Evolutionary conservation across 2,888 invertebrate genomes (phyloP), one percentile per base, ranked within the genome.

Genomic region (Xylophagus ater): DNA sequence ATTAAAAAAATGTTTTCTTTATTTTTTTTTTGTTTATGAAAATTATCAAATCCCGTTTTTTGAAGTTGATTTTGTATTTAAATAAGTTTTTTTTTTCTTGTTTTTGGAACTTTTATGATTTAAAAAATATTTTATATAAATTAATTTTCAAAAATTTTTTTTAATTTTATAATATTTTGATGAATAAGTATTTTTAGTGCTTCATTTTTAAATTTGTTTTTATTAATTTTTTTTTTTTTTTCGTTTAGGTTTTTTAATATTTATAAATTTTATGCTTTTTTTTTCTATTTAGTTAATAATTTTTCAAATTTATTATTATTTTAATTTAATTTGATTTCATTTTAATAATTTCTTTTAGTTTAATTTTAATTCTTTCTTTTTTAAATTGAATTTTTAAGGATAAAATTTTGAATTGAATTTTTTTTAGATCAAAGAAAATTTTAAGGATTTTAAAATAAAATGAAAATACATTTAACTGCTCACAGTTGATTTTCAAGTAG

Each of bases 1-100:
- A n/a, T n/a, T n/a, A n/a, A n/a, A n/a, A n/a, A n/a, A n/a, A n/a
- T n/a, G n/a, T n/a, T n/a, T n/a, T n/a, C n/a, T n/a, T n/a, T n/a
- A n/a, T n/a, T n/a, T n/a, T 9, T 14, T 12, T 21, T 12, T 18
- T 17, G 15, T 24, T 10, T 37, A 12, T 31, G 31, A 35, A 39
- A 37, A 37, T 39, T 29, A 40, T 43, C 43, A 43, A 43, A 43
- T 43, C 43, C 43, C 32, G 29, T 41, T 39, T 37, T 25, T 24
- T 39, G 32, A 26, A 13, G 26, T 26, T 12, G 26, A 12, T 26
- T 26, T 26, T 26, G 26, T 26, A 26, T 6, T 26, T 12, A 26
- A 26, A 26, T 26, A 26, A 26, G n/a, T 12, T 10, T 21, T 21
- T 6, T 13, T 15, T 31, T 24, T 12, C n/a, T 34, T n/a, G 15